Evolutionary conservation across 2,797 vertebrate genomes (phyloP), one percentile per base, ranked within the genome.

Genomic region (Galago senegalensis): DNA sequence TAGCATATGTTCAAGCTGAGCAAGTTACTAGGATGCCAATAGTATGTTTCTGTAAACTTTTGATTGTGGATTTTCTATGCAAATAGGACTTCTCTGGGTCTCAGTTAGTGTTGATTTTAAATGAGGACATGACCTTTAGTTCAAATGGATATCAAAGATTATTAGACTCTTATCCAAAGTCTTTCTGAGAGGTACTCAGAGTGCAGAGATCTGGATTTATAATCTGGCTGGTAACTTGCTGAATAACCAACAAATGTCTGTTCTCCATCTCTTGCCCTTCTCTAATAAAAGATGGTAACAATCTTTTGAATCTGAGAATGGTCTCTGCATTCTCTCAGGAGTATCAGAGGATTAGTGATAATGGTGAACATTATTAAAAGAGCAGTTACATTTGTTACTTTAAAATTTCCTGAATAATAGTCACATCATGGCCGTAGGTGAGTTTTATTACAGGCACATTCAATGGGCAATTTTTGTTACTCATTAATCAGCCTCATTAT

Each of bases 1-100:
- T 94, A 97, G 77, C 97, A 98, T 97, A 98, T 97, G 97, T 73
- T 97, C 97, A 97, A 96, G 91, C 96, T 97, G 97, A 97, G 97
- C 95, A 96, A 97, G 96, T 89, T 95, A 97, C 91, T 90, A 91
- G 95, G 94, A 96, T 97, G 97, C 96, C 97, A 98, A 93, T 94
- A 80, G 93, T 72, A 94, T 92, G 97, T 96, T 95, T 97, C 95
- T 96, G 86, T 97, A 97, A 96, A 97, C 92, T 97, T 96, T 93
- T 93, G 91, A 93, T 93, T 97, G 72, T 97, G 90, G 84, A 87
- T 94, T 97, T 97, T 91, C 80, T 94, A 86, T 97, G 96, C 89
- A 97, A 96, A 97, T 94, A 75, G 65, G 69, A 96, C 89, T 97
- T 96, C 91, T 96, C 60, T 70, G 56, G n/a, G 73, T 82, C 77